phyloP scores from a whole-genome alignment of 2,888 invertebrate species.

The Rotaria macrura region DNA sequence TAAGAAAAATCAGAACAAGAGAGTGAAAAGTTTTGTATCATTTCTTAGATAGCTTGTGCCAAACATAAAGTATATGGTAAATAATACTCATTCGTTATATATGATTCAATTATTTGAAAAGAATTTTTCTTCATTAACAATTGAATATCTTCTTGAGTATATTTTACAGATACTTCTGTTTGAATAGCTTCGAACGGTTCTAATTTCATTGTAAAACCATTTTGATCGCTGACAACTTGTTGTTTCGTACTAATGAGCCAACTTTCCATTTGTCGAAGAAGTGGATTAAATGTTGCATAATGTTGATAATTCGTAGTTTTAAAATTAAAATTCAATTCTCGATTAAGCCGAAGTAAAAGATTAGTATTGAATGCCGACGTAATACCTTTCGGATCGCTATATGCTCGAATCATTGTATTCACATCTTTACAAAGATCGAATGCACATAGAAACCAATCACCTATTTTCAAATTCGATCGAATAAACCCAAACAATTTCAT shows the following conservation, averaged over 20 bases:
- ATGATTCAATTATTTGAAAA: neutral
- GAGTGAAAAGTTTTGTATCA: too few relatives aligned
- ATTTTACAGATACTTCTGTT: neutral
- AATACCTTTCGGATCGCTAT: neutral
- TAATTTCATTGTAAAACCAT: neutral
- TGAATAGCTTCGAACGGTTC: neutral
- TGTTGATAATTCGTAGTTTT: neutral
- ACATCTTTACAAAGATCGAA: neutral
- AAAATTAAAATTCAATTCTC: neutral
- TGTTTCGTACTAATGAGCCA: neutral
- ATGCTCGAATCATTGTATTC: neutral
- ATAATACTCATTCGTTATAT: too few relatives aligned
- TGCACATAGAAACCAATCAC: neutral
- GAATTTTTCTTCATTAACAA: neutral
- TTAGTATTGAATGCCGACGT: neutral
- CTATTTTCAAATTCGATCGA: neutral
- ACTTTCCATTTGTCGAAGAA: neutral
- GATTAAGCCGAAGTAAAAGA: neutral
- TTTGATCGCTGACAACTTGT: neutral
- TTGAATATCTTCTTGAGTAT: neutral
- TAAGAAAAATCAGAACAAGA: too few relatives aligned
- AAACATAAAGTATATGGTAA: too few relatives aligned
- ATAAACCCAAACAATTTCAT: neutral
- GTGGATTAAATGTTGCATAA: neutral
- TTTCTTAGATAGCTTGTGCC: too few relatives aligned